Evolutionary conservation across 35 echinoderm and acorn worm genomes (phyloP), one percentile per base, ranked within the genome.

Genomic region (Heliocidaris erythrogramma): DNA sequence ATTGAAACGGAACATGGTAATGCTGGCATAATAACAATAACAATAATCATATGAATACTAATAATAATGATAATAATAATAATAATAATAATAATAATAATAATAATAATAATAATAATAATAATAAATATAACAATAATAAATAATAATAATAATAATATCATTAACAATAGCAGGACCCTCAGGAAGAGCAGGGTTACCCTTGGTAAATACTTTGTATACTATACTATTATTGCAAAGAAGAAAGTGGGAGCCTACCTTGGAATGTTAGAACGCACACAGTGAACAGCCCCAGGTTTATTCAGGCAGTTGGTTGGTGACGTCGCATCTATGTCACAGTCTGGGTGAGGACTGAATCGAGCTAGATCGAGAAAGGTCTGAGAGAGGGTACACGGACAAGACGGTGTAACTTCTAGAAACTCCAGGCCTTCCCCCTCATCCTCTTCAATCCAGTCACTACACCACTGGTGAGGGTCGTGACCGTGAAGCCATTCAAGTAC

Each of bases 221-320:
- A 42, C 35, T 3, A 42, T 42, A 42, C 0, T 42, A 42, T 42
- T 42, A 3, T 42, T 42, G 35, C 35, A 42, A 3, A 42, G 35
- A 42, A 42, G 35, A 42, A 42, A 42, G 0, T 0, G 35, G 35
- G 35, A 42, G 35, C 35, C 35, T 90, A 90, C 88, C 88, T 90
- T 30, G 88, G 88, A 17, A 30, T 90, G 31, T 90, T 90, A 32
- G 47, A 14, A 32, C 88, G 30, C 31, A 90, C 31, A 32, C 88
- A 90, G 88, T 90, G 88, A 14, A 90, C 88, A 27, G 88, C 88
- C 17, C 47, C 88, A 27, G 88, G 88, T 90, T 90, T 90, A 30
- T 90, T 14, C 30, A 32, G 17, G 47, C 88, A 90, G 47, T 30
- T 90, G 65, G 14, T n/a, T 84, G n/a, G 14, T 18, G 65, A 14